phyloP scores from a whole-genome alignment of 2,888 invertebrate genomes.

The Drosophila tripunctata region DNA sequence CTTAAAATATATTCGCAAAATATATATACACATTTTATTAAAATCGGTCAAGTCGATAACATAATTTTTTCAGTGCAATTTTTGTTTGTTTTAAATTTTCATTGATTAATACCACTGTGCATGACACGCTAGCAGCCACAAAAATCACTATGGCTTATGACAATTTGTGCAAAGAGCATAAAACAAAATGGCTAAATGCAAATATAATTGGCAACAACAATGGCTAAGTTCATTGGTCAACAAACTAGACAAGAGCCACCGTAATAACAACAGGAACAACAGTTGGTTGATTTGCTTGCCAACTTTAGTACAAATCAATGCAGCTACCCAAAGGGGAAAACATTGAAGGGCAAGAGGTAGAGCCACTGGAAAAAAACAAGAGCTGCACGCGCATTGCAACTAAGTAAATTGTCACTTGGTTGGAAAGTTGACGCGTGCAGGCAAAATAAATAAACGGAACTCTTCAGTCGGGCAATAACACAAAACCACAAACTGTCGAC shows the following conservation, averaged over 20 bases:
- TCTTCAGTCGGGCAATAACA: conserved; percentile 33
- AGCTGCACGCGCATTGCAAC: conserved; percentile 39
- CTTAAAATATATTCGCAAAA: too few species aligned
- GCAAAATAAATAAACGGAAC: conserved; percentile 58
- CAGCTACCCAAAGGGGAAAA: not conserved
- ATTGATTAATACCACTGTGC: conserved; percentile 26
- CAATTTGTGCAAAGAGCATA: conserved; percentile 46
- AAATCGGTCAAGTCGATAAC: too few species aligned
- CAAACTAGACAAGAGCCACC: conserved; percentile 20
- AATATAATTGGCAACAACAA: conserved; percentile 64
- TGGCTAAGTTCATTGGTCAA: conserved; percentile 71
- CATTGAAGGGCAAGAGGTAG: not conserved
- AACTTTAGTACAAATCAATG: conserved; percentile 20
- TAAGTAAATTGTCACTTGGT: conserved; percentile 64
- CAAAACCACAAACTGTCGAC: conserved; percentile 17
- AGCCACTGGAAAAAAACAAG: not conserved
- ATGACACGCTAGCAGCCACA: conserved; percentile 12
- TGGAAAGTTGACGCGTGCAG: conserved; percentile 61
- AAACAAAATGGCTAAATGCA: conserved; percentile 53
- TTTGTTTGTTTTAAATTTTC: not conserved
- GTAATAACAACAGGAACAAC: conserved; percentile 27
- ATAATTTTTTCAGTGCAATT: too few species aligned
- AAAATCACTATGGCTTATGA: conserved; percentile 43
- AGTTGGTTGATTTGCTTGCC: conserved; percentile 14
- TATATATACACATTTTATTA: too few species aligned